Evolutionary conservation across 2,113 vertebrate species (phyloP).

Genomic region (Nanger granti): DNA sequence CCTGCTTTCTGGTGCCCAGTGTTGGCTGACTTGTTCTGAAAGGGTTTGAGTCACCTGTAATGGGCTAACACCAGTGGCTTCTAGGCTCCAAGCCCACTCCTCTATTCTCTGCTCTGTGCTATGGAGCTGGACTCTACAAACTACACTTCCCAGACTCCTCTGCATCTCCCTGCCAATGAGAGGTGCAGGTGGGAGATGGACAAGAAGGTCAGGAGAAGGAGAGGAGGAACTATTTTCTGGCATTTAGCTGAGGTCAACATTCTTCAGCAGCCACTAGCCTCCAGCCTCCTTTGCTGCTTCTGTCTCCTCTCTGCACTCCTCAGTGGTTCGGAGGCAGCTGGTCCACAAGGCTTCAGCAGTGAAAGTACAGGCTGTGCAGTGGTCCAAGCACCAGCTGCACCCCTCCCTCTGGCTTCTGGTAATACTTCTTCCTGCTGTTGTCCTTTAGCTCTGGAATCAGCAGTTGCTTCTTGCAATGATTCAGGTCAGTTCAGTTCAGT

Average conservation of each 20-base stretch:
- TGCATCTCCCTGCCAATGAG: not conserved
- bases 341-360: not conserved
- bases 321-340: not conserved
- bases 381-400: not conserved
- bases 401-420: not conserved
- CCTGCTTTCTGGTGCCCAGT: not conserved
- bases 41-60: not conserved
- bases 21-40: not conserved
- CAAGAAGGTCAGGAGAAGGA: not conserved
- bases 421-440: not conserved
- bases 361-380: not conserved
- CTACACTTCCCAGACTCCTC: not conserved
- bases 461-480: not conserved
- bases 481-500: not conserved
- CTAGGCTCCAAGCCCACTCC: not conserved
- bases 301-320: accelerated
- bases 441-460: not conserved
- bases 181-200: not conserved
- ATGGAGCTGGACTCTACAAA: not conserved
- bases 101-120: not conserved
- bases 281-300: not conserved
- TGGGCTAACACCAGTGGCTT: not conserved
- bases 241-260: not conserved
- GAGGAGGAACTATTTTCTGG: not conserved
- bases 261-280: not conserved